A percentile compares a stretch with the other conserved stretches of the same genome.
phyloP scores from a whole-genome alignment of 2,797 vertebrate species.

The Thalassophryne amazonica region DNA sequence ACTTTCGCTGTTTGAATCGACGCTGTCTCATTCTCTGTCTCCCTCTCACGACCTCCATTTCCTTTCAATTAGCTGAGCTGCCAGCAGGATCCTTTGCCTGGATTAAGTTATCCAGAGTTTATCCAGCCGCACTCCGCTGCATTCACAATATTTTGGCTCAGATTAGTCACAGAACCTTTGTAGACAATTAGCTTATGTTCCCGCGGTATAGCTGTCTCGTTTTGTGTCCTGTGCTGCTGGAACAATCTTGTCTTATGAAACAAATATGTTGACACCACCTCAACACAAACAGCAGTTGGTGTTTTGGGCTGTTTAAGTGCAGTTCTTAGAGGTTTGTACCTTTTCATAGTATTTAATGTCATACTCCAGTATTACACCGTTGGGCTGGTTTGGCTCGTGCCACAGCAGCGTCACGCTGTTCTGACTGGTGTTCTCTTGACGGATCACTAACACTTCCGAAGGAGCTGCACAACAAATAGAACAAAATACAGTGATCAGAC shows the following conservation, averaged over 20 bases:
- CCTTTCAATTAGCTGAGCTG: conserved; percentile 73
- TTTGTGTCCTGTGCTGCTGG: background rate
- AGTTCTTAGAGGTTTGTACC: conserved; percentile 64
- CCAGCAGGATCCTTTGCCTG: conserved; percentile 49
- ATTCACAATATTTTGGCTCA: conserved; percentile 15
- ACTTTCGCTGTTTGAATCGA: conserved; percentile 61
- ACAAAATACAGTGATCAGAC: too few relatives aligned
- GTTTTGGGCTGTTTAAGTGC: background rate
- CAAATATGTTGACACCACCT: background rate
- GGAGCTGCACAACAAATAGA: conserved; percentile 78
- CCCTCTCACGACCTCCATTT: conserved; percentile 65
- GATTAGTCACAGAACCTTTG: conserved; percentile 18
- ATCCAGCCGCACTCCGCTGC: conserved; percentile 21
- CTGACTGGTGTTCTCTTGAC: conserved; percentile 89
- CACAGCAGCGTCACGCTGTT: conserved; percentile 91
- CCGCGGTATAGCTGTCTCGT: conserved; percentile 5
- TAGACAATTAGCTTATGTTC: conserved; percentile 26
- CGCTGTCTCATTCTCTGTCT: conserved; percentile 30
- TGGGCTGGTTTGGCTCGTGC: conserved; percentile 92
- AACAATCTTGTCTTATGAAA: background rate
- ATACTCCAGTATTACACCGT: conserved; percentile 95
- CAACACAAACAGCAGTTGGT: background rate
- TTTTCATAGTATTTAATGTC: conserved; percentile 98
- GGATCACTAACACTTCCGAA: conserved; percentile 89
- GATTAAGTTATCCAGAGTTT: conserved; percentile 57